phyloP scores from a whole-genome alignment of 2,888 invertebrate genomes.

The Zeuzera pyrina region DNA sequence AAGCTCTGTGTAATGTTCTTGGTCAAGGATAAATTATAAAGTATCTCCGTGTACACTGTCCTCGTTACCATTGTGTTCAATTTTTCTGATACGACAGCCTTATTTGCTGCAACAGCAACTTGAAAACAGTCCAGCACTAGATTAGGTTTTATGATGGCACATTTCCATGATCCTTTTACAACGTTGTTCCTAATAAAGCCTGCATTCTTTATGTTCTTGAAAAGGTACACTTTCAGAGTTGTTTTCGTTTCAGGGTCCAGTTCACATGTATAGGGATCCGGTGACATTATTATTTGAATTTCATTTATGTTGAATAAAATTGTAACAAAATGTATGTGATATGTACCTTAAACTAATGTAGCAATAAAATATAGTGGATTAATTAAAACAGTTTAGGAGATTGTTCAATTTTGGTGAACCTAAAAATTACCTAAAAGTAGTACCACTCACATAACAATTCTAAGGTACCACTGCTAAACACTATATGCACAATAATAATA shows the following conservation, averaged over 20 bases:
- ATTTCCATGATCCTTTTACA: constrained; percentile 69
- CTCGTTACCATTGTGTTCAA: constrained; percentile 70
- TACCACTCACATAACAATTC: too few relatives aligned
- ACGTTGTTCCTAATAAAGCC: constrained; percentile 67
- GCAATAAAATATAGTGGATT: too few relatives aligned
- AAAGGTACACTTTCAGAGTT: constrained; percentile 64
- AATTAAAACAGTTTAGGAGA: too few relatives aligned
- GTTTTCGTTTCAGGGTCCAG: constrained; percentile 59
- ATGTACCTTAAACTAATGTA: too few relatives aligned
- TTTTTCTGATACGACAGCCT: constrained; percentile 69
- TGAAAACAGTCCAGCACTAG: constrained; percentile 74
- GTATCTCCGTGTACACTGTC: constrained; percentile 75
- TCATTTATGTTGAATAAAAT: too few relatives aligned
- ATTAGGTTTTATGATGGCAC: constrained; percentile 75
- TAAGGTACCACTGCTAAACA: too few relatives aligned
- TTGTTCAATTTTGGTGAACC: too few relatives aligned
- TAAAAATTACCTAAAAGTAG: too few relatives aligned
- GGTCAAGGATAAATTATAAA: constrained; percentile 78
- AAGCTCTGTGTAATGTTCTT: constrained; percentile 81
- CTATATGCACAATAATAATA: too few relatives aligned
- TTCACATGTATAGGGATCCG: constrained; percentile 31
- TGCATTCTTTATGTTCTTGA: constrained; percentile 73
- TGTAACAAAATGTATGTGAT: too few relatives aligned
- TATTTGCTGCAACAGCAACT: constrained; percentile 78
- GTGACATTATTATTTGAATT: constrained; percentile 21